Percentiles rank a stretch among this genome's conserved stretches.
Evolutionary conservation across 2,888 invertebrate genomes (phyloP).

Genomic region (Balanococcus diminutus): DNA sequence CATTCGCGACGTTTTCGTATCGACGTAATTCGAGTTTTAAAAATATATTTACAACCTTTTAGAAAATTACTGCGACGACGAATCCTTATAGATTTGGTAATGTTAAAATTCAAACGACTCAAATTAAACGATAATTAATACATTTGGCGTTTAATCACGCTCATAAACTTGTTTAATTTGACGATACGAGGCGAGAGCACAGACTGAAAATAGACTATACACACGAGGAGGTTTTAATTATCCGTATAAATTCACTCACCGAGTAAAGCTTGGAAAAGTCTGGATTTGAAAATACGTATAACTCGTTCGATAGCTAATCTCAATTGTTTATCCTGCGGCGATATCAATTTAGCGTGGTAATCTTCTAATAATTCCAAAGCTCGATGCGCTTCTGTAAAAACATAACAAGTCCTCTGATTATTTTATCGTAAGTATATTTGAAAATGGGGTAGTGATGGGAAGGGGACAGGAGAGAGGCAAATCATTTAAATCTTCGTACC

Average conservation of each 20-base stretch:
- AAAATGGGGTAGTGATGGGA: no score
- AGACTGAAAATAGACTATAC: neutral
- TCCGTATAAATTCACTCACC: slow-evolving; percentile 71
- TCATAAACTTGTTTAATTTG: neutral
- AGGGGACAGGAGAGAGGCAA: no score
- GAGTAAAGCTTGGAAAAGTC: slow-evolving; percentile 95
- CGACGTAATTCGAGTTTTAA: neutral
- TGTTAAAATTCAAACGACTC: neutral
- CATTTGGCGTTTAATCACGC: neutral
- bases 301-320: slow-evolving; percentile 96
- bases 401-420: slow-evolving; percentile 43
- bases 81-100: neutral
- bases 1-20: neutral
- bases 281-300: slow-evolving; percentile 96
- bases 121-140: neutral
- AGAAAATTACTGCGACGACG: neutral
- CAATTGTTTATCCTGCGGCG: slow-evolving; percentile 93
- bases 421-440: neutral
- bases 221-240: neutral
- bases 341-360: slow-evolving; percentile 92
- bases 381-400: slow-evolving; percentile 89
- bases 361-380: slow-evolving; percentile 98
- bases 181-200: neutral
- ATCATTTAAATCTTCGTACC: neutral
- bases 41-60: neutral